Base-by-base conservation (phyloP, 2,797 vertebrate genomes). In the Buphagus erythrorhynchus region DNA sequence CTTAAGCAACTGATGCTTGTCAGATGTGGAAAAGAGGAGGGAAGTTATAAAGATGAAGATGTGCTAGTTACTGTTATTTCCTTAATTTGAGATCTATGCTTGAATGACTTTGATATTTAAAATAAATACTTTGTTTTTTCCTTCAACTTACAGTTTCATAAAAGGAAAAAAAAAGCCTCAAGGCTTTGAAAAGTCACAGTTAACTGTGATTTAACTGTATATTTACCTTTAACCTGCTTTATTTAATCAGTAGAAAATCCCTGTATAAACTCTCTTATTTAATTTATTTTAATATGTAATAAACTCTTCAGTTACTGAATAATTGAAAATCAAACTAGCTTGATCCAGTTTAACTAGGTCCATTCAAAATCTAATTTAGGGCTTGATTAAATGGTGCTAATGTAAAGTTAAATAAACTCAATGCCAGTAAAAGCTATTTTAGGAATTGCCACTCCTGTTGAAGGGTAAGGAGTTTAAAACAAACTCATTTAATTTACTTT, bases 361-460 rank as follows among this genome's bases (percentile, higher is more conserved):
- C 24, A 28, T 86, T 86, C 48, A 87, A 88, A 96, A 93, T 16
- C 84, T 62, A 91, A 96, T 92, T 96, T 94, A 91, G 90, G 52
- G 45, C 52, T 85, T 94, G 91, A 95, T 95, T 91, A 94, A 95
- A 88, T 90, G 38, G 19, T 88, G 65, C 72, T 93, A 91, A 77
- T 54, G 38, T 66, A 74, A 94, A 72, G 68, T 79, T 86, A 85
- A 95, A 89, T 89, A 92, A 95, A 93, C 43, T 38, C 73, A 69
- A 79, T 66, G 57, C 91, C 81, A 80, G 75, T 35, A 76, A 91
- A 86, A 35, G 36, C 48, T 96, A 85, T 93, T 95, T 95, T 93
- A 90, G 57, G 75, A 89, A 88, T 26, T 36, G 48, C 81, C 25
- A 57, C 78, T 95, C 63, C 48, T 89, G 61, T 26, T 91, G 81